Percentiles rank a stretch among this genome's conserved stretches.
phyloP scores from a whole-genome alignment of 2,888 invertebrate species.

The Drosophila neonasuta region DNA sequence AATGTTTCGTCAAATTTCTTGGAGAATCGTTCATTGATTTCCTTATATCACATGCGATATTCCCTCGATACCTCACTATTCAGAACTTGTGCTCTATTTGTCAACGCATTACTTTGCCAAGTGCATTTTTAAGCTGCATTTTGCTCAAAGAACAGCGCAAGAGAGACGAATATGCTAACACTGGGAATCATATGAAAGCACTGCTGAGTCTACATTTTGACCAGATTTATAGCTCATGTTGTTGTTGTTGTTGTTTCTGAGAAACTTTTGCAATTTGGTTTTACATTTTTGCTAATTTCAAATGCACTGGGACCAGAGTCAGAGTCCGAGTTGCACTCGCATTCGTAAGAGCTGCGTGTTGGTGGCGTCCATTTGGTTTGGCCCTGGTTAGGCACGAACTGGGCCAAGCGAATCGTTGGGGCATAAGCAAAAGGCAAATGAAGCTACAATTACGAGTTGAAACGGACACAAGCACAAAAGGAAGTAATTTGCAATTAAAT shows the following conservation, averaged over 20 bases:
- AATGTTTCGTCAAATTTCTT: too few species aligned
- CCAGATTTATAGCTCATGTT: slow-evolving; percentile 50
- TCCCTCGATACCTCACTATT: too few species aligned
- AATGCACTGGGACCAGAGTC: slow-evolving; percentile 35
- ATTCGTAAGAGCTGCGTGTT: slow-evolving; percentile 28
- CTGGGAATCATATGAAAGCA: not conserved
- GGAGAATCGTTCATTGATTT: too few species aligned
- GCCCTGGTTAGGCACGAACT: slow-evolving; percentile 43
- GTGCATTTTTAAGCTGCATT: not conserved
- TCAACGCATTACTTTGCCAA: not conserved
- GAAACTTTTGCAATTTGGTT: slow-evolving; percentile 71
- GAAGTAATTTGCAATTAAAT: slow-evolving; percentile 83
- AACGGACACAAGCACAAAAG: slow-evolving; percentile 71
- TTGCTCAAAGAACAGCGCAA: slow-evolving; percentile 6
- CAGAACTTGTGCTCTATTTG: too few species aligned
- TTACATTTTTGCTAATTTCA: slow-evolving; percentile 55
- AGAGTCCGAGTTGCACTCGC: slow-evolving; percentile 1
- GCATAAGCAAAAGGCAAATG: slow-evolving; percentile 70
- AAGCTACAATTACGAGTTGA: slow-evolving; percentile 69
- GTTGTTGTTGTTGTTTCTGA: slow-evolving; percentile 26
- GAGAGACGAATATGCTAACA: slow-evolving; percentile 9
- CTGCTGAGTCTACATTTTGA: slow-evolving; percentile 37
- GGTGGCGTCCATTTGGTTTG: not conserved
- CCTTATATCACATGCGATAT: too few species aligned
- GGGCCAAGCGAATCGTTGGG: slow-evolving; percentile 39